Base-by-base conservation (phyloP, 2,888 invertebrate genomes). In the Hypselothyrea guttata region DNA sequence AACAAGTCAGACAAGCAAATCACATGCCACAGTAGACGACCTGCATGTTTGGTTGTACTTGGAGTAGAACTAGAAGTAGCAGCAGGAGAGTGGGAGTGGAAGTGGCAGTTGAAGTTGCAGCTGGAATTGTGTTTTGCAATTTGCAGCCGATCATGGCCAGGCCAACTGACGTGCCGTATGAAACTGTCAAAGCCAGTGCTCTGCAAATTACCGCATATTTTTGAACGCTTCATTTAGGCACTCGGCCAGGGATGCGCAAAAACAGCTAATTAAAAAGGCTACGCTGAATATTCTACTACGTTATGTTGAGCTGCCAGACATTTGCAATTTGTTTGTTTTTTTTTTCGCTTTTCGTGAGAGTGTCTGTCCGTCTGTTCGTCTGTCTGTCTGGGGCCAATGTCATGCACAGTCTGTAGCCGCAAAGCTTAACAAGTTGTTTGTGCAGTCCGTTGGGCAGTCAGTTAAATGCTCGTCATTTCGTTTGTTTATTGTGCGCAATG, bases 391-490 rank as follows among this genome's bases (percentile, higher is more conserved):
- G 33, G 40, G 45, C 40, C 69, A 59, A 45, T 65, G 85, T 62
- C 84, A 60, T 31, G 31, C 51, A 16, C 71, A 65, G 63, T 54
- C 45, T 42, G 55, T 59, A 52, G 67, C 47, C 62, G 51, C 58
- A 58, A 54, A 60, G 69, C 71, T 68, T 78, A 78, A 63, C 83
- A 78, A 83, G 72, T 75, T 66, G 75, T 64, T 64, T 49, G 48
- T 58, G 62, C 41, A 40, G 34, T 61, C 53, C 56, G 54, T 57
- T 49, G 78, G 63, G 46, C 68, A 78, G 79, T 83, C 74, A 64
- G 83, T 82, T 82, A 83, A 83, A 84, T 78, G 76, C 84, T 84
- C 84, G 78, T 82, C 83, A 79, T 83, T 77, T 71, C 67, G 82
- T 74, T 84, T 82, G 84, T 82, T 83, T 84, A 84, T 82, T 81